Evolutionary conservation across 2,888 invertebrate genomes (phyloP).

Genomic region (Terebella lapidaria): DNA sequence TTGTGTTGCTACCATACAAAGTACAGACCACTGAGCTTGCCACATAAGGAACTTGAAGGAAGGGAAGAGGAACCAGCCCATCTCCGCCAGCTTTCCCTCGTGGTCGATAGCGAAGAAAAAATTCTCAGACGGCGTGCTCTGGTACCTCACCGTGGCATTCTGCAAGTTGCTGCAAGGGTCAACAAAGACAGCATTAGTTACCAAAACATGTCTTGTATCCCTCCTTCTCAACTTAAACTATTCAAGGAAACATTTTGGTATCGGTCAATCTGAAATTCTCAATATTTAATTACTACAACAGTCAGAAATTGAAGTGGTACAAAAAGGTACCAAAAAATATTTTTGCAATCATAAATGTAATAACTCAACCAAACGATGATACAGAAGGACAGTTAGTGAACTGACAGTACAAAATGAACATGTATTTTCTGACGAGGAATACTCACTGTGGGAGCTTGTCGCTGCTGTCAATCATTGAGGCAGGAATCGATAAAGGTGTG

Average conservation of each 20-base stretch:
- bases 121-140: slow-evolving; percentile 31
- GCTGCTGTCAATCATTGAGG: slow-evolving; percentile 26
- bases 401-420: background rate
- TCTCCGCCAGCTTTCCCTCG: slow-evolving; percentile 27
- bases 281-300: too few relatives aligned
- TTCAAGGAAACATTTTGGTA: too few relatives aligned
- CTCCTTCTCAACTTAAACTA: too few relatives aligned
- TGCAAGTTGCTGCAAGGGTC: too few relatives aligned
- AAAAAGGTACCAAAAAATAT: too few relatives aligned
- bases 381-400: too few relatives aligned
- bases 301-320: too few relatives aligned
- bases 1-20: too few relatives aligned
- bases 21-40: slow-evolving; percentile 32
- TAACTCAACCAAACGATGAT: too few relatives aligned
- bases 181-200: background rate
- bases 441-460: slow-evolving; percentile 1
- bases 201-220: too few relatives aligned
- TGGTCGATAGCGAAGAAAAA: slow-evolving; percentile 31
- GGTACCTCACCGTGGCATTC: slow-evolving; percentile 24
- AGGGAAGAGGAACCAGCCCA: slow-evolving; percentile 35
- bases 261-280: too few relatives aligned
- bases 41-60: slow-evolving; percentile 31
- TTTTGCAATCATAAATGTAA: too few relatives aligned
- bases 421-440: background rate
- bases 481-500: slow-evolving; percentile 27